Base-by-base conservation (phyloP, 1,140 invertebrate genomes). In the Triops longicaudatus region DNA sequence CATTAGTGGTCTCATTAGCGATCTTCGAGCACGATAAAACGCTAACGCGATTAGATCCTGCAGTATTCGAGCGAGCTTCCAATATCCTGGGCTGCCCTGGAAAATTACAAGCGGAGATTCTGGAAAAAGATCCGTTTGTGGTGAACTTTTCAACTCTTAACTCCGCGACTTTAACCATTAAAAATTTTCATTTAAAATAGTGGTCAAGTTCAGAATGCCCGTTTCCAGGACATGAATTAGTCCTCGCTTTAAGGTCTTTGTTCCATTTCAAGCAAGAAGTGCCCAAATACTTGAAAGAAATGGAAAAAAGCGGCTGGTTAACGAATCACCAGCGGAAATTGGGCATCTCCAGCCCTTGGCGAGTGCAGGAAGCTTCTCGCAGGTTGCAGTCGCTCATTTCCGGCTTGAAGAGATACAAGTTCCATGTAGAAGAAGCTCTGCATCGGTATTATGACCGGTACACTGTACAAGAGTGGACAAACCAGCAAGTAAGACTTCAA, bases 1-100 rank as follows among this genome's bases (percentile, higher is more conserved):
- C 90, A 0, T 83, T 94, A 5, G 88, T 80, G 12, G 81, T 91
- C 1, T 43, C 37, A 9, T 42, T 75, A 43, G 26, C 44, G 27
- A 44, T 44, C 12, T 11, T 44, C 28, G 37, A 41, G 27, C 74
- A 44, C 4, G 74, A 31, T n/a, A 43, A 44, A 1, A 26, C n/a
- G 10, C 17, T 28, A 1, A 11, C 17, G 12, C 44, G 37, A 22
- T 22, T 75, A 17, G 37, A 63, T 63, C 17, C 74, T 4, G 37
- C 27, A 7, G 17, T 42, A 12, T 44, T 75, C 14, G 37, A 41
- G n/a, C 12, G 31, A 42, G 22, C 74, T 11, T 12, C 44, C 27
- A 63, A 75, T 22, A n/a, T 41, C 42, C 37, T 31, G 14, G 37
- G 44, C 26, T 31, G 28, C 12, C 74, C 74, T 12, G 44, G 37